Conservation (phyloP, 2,888 invertebrate genomes). For the Neuroscelio doddi region DNA sequence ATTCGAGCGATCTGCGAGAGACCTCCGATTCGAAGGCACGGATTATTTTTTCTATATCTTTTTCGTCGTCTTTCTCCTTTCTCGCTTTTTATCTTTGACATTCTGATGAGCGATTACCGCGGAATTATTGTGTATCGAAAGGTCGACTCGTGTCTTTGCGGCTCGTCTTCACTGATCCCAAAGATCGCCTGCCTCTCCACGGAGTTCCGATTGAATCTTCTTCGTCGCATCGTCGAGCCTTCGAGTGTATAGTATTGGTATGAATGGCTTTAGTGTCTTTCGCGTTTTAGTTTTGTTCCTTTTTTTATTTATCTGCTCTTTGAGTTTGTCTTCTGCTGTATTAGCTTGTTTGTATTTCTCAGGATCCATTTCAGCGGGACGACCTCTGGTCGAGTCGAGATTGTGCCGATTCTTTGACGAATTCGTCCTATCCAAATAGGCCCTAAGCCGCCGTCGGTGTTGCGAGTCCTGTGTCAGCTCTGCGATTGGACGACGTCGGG, state of each 20-base stretch:
- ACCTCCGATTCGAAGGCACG: conserved; percentile 50
- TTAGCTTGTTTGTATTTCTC: conserved; percentile 19
- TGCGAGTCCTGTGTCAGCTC: conserved; percentile 17
- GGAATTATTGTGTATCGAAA: conserved; percentile 16
- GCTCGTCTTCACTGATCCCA: conserved; percentile 5
- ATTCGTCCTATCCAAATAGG: too few relatives aligned
- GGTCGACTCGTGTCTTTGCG: conserved; percentile 20
- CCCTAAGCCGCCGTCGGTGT: conserved; percentile 1
- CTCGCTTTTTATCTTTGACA: conserved; percentile 16
- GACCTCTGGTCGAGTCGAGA: too few relatives aligned
- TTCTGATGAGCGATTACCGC: conserved; percentile 13
- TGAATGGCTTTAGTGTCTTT: neutral
- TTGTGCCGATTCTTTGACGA: too few relatives aligned
- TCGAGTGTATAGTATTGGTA: conserved; percentile 1
- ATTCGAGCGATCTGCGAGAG: conserved; percentile 45
- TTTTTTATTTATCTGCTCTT: too few relatives aligned
- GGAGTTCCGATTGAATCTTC: conserved; percentile 21
- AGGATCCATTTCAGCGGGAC: too few relatives aligned
- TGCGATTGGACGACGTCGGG: conserved; percentile 15
- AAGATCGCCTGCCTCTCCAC: conserved; percentile 7
- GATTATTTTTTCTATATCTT: conserved; percentile 41
- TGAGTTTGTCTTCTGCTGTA: conserved; percentile 1
- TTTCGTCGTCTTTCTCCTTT: conserved; percentile 28
- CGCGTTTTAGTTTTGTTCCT: neutral
- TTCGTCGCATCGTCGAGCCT: conserved; percentile 16